Percentiles rank a stretch among this genome's conserved stretches.
Evolutionary conservation across 2,888 invertebrate genomes (phyloP).

Genomic region (Andrena minutula): DNA sequence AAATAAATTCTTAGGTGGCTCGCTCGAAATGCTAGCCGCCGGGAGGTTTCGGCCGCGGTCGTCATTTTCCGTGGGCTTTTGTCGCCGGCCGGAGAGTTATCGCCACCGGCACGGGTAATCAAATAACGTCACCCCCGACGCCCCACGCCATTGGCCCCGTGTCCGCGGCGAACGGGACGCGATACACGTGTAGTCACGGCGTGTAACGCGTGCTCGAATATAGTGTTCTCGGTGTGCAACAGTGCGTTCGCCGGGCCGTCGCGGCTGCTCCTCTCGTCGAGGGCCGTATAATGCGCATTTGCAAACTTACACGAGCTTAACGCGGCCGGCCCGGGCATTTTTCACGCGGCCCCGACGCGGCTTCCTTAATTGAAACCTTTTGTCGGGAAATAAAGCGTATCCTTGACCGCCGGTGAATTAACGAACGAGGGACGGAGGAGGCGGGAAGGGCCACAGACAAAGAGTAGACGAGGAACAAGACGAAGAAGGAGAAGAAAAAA

Average conservation of each 20-base stretch:
- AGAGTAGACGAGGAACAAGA: neutral
- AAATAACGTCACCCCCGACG: constrained; percentile 66
- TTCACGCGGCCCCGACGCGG: constrained; percentile 52
- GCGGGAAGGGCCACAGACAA: neutral
- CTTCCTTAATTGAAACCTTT: constrained; percentile 72
- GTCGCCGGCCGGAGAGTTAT: constrained; percentile 43
- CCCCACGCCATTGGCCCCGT: constrained; percentile 71
- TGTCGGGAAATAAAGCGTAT: constrained; percentile 68
- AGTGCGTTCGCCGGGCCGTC: constrained; percentile 63
- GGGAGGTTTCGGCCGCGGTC: neutral
- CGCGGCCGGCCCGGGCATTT: constrained; percentile 56
- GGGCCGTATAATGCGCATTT: constrained; percentile 69
- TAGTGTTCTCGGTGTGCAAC: constrained; percentile 67
- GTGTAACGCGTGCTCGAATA: constrained; percentile 75
- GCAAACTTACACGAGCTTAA: constrained; percentile 65
- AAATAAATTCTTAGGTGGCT: constrained; percentile 30
- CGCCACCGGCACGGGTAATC: constrained; percentile 63
- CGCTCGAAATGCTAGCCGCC: neutral
- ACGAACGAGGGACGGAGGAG: constrained; percentile 17
- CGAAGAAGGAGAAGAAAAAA: constrained; percentile 5
- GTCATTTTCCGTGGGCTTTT: constrained; percentile 27
- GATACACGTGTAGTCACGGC: constrained; percentile 74
- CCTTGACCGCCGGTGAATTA: constrained; percentile 47
- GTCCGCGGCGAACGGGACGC: constrained; percentile 67
- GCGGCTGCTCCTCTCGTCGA: constrained; percentile 53